Percentiles rank a stretch among this genome's conserved stretches.
Evolutionary conservation across 92 coral and sea anemone genomes (phyloP).

Genomic region (Zoanthus sansibaricus): DNA sequence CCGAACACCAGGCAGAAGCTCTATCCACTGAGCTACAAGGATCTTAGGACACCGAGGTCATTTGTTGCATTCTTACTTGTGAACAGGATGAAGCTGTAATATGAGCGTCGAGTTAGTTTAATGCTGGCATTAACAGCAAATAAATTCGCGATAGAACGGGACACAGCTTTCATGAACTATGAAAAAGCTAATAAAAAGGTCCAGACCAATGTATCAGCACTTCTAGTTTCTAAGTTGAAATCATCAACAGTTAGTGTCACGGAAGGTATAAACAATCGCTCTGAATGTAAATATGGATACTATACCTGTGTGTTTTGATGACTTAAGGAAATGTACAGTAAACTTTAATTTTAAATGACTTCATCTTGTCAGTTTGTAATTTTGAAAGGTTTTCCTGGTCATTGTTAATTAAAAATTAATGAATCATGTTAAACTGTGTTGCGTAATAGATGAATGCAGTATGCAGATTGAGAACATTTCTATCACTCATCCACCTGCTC

Average conservation of each 20-base stretch:
- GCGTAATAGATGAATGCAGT: not conserved
- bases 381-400: conserved; percentile 51
- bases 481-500: conserved; percentile 52
- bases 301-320: not conserved
- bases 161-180: conserved; percentile 39
- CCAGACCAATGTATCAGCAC: conserved; percentile 29
- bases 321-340: no score
- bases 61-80: not conserved
- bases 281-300: conserved; percentile 48
- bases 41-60: not conserved
- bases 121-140: conserved; percentile 49
- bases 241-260: conserved; percentile 20
- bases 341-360: conserved; percentile 46
- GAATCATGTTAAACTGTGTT: conserved; percentile 54
- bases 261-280: conserved; percentile 31
- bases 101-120: conserved; percentile 51
- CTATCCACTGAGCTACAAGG: no score
- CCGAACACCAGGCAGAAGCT: no score
- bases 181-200: conserved; percentile 47
- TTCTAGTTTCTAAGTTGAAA: conserved; percentile 30
- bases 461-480: conserved; percentile 29
- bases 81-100: not conserved
- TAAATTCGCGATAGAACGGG: conserved; percentile 50
- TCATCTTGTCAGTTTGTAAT: conserved; percentile 43
- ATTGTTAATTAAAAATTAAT: conserved; percentile 38